Conservation (phyloP, 2,888 invertebrate species). For the Scotopteryx bipunctaria region DNA sequence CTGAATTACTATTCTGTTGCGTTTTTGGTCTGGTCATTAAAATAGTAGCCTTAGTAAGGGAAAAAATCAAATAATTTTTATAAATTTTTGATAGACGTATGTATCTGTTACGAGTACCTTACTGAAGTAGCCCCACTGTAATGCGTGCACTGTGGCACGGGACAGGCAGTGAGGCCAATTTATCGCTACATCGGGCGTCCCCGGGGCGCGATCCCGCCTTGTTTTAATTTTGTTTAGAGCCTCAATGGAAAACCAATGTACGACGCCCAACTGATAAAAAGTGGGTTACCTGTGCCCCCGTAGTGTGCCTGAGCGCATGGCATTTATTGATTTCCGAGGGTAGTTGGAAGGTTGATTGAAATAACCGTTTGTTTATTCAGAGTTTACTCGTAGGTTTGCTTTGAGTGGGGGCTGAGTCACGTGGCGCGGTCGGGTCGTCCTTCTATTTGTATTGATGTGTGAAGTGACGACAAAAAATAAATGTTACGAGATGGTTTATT, state of each 20-base stretch:
- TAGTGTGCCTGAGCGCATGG: background rate
- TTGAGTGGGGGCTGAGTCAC: no score
- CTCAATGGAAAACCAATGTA: slow-evolving; percentile 46
- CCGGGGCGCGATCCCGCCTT: slow-evolving; percentile 44
- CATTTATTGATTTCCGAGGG: slow-evolving; percentile 18
- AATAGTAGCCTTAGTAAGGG: no score
- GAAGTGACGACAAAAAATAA: background rate
- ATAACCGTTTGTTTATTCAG: background rate
- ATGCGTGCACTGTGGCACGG: slow-evolving; percentile 17
- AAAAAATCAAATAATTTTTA: no score
- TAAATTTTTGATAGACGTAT: no score
- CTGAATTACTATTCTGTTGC: no score
- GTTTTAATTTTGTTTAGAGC: slow-evolving; percentile 52
- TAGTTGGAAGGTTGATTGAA: slow-evolving; percentile 4
- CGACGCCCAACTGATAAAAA: slow-evolving; percentile 38
- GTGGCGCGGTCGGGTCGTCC: no score
- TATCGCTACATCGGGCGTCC: slow-evolving; percentile 51
- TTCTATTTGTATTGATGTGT: no score
- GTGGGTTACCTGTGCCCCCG: slow-evolving; percentile 27
- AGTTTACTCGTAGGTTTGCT: background rate
- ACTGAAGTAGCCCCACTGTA: background rate
- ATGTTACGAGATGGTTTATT: no score
- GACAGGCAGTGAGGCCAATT: slow-evolving; percentile 41
- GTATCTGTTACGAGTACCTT: no score
- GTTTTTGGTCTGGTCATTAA: background rate